Evolutionary conservation across 2,888 invertebrate species (phyloP).

Genomic region (Morinoia aosen): DNA sequence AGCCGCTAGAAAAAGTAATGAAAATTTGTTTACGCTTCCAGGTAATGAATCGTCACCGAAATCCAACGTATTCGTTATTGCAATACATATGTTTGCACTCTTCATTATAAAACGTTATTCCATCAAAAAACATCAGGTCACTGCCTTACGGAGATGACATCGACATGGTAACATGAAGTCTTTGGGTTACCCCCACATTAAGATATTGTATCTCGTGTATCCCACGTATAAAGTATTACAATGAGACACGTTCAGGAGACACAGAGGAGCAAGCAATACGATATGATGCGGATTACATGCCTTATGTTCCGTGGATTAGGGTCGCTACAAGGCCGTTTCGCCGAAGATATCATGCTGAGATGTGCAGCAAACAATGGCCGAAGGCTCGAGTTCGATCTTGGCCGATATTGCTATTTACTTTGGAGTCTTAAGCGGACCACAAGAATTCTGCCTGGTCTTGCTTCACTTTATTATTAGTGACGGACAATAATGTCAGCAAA

Average conservation of each 20-base stretch:
- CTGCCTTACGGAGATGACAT: too few relatives aligned
- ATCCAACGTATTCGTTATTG: too few relatives aligned
- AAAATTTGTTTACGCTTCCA: too few relatives aligned
- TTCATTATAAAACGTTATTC: too few relatives aligned
- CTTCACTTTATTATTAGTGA: slow-evolving; percentile 33
- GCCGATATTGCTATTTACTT: slow-evolving; percentile 39
- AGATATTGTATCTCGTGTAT: too few relatives aligned
- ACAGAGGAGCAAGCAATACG: not conserved
- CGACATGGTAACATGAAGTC: too few relatives aligned
- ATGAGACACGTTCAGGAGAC: not conserved
- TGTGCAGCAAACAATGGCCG: slow-evolving; percentile 16
- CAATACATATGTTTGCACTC: too few relatives aligned
- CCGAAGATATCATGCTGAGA: not conserved
- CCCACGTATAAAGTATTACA: too few relatives aligned
- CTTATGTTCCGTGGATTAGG: not conserved
- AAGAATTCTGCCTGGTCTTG: not conserved
- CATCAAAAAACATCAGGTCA: too few relatives aligned
- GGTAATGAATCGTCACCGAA: too few relatives aligned
- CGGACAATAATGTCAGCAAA: slow-evolving; percentile 7
- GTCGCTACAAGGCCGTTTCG: not conserved
- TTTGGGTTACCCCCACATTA: too few relatives aligned
- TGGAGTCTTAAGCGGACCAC: not conserved
- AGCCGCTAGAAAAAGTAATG: too few relatives aligned
- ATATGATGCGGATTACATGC: not conserved
- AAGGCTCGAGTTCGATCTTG: slow-evolving; percentile 2